These are phyloP conservation scores for Acronicta alni DNA, from an alignment of 2,888 invertebrate genomes.

Conservation along the genomic window DNA sequence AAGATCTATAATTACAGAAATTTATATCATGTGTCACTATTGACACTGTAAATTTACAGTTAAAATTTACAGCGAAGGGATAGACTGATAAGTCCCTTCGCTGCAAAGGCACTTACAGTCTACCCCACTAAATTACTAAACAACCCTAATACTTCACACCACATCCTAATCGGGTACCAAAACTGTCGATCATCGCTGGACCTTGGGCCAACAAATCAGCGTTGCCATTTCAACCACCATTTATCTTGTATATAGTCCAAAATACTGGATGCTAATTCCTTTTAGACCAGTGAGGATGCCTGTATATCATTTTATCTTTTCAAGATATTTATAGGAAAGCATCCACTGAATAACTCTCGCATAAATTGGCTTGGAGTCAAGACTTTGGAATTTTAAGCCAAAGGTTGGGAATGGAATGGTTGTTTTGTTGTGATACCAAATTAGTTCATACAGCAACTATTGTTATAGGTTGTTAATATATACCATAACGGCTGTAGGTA, in stretches of 20 bases:
- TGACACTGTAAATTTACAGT: no score
- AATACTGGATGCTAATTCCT: constrained; percentile 54
- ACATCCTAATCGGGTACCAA: constrained; percentile 18
- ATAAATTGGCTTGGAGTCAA: constrained; percentile 49
- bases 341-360: constrained; percentile 30
- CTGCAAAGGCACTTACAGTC: no score
- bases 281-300: constrained; percentile 32
- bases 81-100: no score
- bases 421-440: neutral
- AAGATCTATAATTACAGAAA: no score
- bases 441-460: neutral
- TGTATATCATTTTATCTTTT: constrained; percentile 54
- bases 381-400: constrained; percentile 33
- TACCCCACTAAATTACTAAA: neutral
- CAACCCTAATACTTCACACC: constrained; percentile 5
- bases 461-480: no score
- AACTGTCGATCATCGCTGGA: constrained; percentile 42
- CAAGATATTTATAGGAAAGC: constrained; percentile 50
- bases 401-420: neutral
- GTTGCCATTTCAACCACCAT: constrained; percentile 43
- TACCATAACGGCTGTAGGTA: no score
- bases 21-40: no score
- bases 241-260: constrained; percentile 53
- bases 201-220: constrained; percentile 48
- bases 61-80: no score